Conservation (phyloP, 1,140 invertebrate genomes). For the Campoletis sonorensis region DNA sequence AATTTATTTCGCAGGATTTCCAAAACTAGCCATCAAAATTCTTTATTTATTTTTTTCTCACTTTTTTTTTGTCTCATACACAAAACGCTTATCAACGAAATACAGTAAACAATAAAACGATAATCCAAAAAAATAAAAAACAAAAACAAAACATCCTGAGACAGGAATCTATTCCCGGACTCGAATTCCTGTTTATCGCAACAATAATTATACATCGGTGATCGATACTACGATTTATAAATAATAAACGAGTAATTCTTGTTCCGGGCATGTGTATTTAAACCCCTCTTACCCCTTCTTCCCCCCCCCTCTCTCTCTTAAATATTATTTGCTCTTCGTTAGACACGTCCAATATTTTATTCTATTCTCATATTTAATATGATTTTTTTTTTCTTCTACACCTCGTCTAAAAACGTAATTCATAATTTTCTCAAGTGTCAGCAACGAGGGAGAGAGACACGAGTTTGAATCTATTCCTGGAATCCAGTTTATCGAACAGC, state of each 20-base stretch:
- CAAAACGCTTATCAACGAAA: neutral
- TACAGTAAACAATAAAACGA: neutral
- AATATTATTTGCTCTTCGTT: conserved; percentile 4
- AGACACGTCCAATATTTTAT: conserved; percentile 7
- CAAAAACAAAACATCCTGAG: neutral
- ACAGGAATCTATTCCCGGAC: conserved; percentile 32
- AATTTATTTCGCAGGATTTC: neutral
- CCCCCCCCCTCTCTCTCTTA: neutral
- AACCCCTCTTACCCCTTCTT: conserved; percentile 17
- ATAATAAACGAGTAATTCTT: conserved; percentile 34
- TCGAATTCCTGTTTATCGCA: conserved; percentile 20
- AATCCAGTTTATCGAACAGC: conserved; percentile 9
- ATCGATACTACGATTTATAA: conserved; percentile 25
- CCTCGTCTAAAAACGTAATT: conserved; percentile 4
- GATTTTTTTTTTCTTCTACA: neutral
- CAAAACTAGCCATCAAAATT: no score
- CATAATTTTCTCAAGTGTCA: conserved; percentile 1
- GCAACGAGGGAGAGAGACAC: neutral
- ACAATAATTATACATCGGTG: conserved; percentile 23
- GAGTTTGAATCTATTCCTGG: conserved; percentile 12
- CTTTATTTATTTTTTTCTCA: no score
- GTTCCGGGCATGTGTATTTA: neutral
- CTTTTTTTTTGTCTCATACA: neutral
- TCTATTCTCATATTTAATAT: neutral
- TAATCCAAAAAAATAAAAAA: neutral